phyloP scores from a whole-genome alignment of 2,888 invertebrate genomes.

The Epistrophella euchroma region DNA sequence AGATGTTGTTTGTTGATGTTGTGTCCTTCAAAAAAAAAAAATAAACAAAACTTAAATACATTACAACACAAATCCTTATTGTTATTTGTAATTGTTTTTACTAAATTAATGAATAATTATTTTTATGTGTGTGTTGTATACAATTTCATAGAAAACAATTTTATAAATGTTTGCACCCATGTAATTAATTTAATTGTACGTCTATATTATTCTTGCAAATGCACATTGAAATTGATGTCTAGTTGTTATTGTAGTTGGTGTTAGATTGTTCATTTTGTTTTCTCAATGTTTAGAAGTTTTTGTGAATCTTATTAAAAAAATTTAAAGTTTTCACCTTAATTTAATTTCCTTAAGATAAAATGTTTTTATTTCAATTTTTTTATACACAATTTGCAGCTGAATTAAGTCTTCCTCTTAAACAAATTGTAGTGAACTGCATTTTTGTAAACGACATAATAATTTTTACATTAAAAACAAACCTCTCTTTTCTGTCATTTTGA shows the following conservation, averaged over 20 bases:
- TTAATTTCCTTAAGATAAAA: not conserved
- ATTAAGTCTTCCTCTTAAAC: too few relatives aligned
- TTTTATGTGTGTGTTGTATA: not conserved
- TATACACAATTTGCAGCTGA: too few relatives aligned
- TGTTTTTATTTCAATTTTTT: too few relatives aligned
- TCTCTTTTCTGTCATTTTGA: too few relatives aligned
- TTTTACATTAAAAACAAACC: too few relatives aligned
- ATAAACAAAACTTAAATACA: slow-evolving; percentile 29
- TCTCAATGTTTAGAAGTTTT: slow-evolving; percentile 23
- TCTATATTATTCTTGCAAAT: slow-evolving; percentile 39
- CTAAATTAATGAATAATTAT: slow-evolving; percentile 38
- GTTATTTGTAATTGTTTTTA: slow-evolving; percentile 42
- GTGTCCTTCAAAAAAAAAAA: slow-evolving; percentile 50
- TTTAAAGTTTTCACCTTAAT: not conserved
- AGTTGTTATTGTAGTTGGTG: slow-evolving; percentile 50
- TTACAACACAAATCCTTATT: not conserved
- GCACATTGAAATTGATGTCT: slow-evolving; percentile 38
- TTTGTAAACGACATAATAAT: too few relatives aligned
- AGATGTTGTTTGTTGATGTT: slow-evolving; percentile 74
- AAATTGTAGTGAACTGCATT: too few relatives aligned
- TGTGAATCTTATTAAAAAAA: not conserved
- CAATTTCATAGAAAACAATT: slow-evolving; percentile 32
- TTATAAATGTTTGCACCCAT: slow-evolving; percentile 37
- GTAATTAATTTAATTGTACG: slow-evolving; percentile 35
- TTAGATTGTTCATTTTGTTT: slow-evolving; percentile 23